These are phyloP conservation scores for Cepphus grylle DNA, from an alignment of 2,113 vertebrate species.

Conservation along the genomic window DNA sequence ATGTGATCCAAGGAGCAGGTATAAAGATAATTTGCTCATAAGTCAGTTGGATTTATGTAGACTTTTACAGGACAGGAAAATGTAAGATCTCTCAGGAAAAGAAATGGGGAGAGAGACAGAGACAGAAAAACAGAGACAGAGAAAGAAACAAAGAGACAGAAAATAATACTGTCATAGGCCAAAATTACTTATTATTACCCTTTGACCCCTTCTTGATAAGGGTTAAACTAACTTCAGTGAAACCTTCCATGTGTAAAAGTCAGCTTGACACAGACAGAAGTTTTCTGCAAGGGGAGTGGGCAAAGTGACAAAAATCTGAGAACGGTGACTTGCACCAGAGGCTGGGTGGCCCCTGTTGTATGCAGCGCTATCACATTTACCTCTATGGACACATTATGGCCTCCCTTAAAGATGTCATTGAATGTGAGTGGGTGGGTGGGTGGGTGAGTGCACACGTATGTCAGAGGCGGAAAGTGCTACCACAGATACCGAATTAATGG, in stretches of 20 bases:
- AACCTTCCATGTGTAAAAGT: not conserved
- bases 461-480: not conserved
- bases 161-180: not conserved
- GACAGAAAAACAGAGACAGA: not conserved
- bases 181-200: not conserved
- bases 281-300: not conserved
- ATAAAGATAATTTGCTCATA: not conserved
- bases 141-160: not conserved
- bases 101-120: not conserved
- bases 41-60: not conserved
- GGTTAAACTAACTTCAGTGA: slow-evolving; percentile 3
- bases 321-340: not conserved
- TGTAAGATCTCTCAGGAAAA: not conserved
- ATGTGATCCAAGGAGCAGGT: not conserved
- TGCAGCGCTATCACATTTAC: not conserved
- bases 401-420: not conserved
- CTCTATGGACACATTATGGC: accelerated
- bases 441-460: accelerated
- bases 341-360: not conserved
- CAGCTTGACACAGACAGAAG: not conserved
- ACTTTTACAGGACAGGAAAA: not conserved
- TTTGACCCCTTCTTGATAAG: not conserved
- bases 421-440: not conserved
- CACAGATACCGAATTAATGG: not conserved
- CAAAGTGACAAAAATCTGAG: not conserved